Evolutionary conservation across 2,113 vertebrate genomes (phyloP).

Genomic region (Ceyx melanurus): DNA sequence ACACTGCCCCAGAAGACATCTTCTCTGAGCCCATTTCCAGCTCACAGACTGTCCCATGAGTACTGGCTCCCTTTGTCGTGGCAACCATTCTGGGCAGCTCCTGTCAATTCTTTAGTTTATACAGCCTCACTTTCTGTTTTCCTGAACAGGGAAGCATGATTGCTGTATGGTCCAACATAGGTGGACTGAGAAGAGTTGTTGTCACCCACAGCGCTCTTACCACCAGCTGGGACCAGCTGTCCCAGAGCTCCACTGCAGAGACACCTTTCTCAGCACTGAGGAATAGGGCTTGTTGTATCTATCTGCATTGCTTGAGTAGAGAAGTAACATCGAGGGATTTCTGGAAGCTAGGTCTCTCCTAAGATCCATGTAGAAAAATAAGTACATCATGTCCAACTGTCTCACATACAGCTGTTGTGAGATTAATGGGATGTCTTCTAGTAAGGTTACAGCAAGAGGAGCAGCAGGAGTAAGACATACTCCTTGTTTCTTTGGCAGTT

Average conservation of each 20-base stretch:
- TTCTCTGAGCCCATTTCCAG: not conserved
- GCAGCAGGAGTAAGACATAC: not conserved
- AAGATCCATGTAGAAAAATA: not conserved
- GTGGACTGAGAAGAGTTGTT: not conserved
- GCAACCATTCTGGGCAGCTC: not conserved
- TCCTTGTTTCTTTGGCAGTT: not conserved
- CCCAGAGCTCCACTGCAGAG: not conserved
- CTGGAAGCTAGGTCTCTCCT: not conserved
- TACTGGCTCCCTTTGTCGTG: not conserved
- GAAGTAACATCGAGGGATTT: not conserved
- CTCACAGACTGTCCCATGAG: not conserved
- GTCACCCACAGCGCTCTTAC: not conserved
- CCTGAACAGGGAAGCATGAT: not conserved
- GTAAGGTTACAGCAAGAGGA: not conserved
- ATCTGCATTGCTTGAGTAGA: not conserved
- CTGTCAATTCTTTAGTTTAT: not conserved
- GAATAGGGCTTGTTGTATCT: not conserved
- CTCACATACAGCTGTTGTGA: not conserved
- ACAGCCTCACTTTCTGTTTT: not conserved
- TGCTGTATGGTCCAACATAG: not conserved
- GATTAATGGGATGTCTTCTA: not conserved
- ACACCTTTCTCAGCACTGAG: not conserved
- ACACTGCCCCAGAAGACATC: not conserved
- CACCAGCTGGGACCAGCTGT: rapidly evolving
- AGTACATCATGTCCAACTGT: not conserved